Percentiles rank a stretch among this genome's conserved stretches.
Evolutionary conservation across 2,888 invertebrate genomes (phyloP).

Genomic region (Nudaria mundana): DNA sequence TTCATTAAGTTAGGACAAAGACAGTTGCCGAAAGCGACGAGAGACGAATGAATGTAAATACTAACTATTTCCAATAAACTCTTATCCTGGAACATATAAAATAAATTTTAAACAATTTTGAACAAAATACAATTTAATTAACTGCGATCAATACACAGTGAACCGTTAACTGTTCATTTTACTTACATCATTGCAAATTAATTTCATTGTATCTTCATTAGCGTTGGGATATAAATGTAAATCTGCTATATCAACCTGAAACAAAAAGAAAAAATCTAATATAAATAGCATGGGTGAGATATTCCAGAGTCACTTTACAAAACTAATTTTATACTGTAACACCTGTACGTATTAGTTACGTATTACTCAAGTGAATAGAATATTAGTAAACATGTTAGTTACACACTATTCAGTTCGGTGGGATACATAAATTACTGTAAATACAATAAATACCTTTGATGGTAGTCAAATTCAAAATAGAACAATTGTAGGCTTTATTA

Average conservation of each 20-base stretch:
- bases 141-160: not conserved
- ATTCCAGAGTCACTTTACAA: not conserved
- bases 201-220: conserved; percentile 9
- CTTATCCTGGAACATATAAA: conserved; percentile 47
- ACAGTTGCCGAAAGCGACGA: conserved; percentile 39
- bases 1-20: conserved; percentile 22
- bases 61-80: conserved; percentile 54
- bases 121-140: conserved; percentile 7
- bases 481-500: no score
- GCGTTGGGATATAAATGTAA: conserved; percentile 41
- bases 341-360: no score
- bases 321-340: not conserved
- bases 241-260: conserved; percentile 54
- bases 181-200: conserved; percentile 48
- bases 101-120: conserved; percentile 28
- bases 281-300: no score
- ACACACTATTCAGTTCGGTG: no score
- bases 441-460: no score
- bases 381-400: no score
- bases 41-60: conserved; percentile 34
- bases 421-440: no score
- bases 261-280: conserved; percentile 31
- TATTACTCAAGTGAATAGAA: no score
- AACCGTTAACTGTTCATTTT: not conserved
- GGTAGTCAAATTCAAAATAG: no score